Evolutionary conservation across 2,888 invertebrate species (phyloP).

Genomic region (Platerodrilus igneus): DNA sequence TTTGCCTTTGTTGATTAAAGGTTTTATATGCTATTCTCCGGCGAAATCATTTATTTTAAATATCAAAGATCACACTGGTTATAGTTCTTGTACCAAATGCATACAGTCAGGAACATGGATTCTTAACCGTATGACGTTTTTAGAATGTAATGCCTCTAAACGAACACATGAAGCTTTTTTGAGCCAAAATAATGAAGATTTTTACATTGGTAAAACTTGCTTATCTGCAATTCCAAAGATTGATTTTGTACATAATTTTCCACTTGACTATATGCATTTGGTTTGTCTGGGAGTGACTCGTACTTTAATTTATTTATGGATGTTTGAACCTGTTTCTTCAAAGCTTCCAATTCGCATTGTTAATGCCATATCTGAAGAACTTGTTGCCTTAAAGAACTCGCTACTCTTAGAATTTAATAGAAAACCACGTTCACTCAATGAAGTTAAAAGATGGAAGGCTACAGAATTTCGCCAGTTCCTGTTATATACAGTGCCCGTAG

Average conservation of each 20-base stretch:
- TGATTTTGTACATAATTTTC: conserved; percentile 1
- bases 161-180: conserved; percentile 5
- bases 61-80: conserved; percentile 16
- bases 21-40: conserved; percentile 22
- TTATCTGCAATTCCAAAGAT: background rate
- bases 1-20: conserved; percentile 2
- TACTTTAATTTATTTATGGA: conserved; percentile 3
- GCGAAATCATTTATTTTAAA: conserved; percentile 12
- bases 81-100: conserved; percentile 14
- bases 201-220: background rate
- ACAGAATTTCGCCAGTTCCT: conserved; percentile 20
- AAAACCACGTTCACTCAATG: conserved; percentile 16
- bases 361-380: background rate
- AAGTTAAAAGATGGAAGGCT: conserved; percentile 22
- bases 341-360: background rate
- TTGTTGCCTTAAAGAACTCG: background rate
- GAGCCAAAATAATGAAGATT: background rate
- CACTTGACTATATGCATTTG: conserved; percentile 8
- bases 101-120: conserved; percentile 9
- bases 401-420: conserved; percentile 5
- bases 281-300: conserved; percentile 2
- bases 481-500: conserved; percentile 18
- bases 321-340: background rate
- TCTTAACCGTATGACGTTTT: conserved; percentile 4
- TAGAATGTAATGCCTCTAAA: background rate